Evolutionary conservation across 2,797 vertebrate genomes (phyloP).

Genomic region (Acestrorhynchus altus): DNA sequence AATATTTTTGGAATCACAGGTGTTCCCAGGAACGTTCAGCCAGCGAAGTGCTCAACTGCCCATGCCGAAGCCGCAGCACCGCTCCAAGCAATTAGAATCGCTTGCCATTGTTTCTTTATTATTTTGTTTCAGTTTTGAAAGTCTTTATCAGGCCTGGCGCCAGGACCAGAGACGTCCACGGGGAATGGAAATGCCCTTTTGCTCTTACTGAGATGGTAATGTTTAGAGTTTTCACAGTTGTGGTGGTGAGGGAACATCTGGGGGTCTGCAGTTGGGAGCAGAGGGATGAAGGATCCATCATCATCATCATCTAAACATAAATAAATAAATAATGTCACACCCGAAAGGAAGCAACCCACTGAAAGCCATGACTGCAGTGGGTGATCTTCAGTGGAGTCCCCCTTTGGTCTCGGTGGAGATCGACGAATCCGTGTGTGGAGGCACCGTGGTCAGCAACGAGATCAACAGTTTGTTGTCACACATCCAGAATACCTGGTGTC

Average conservation of each 20-base stretch:
- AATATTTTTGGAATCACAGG: conserved; percentile 70
- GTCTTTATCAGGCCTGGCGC: conserved; percentile 64
- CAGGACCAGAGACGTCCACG: conserved; percentile 30
- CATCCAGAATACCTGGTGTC: too few species aligned
- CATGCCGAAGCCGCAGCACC: conserved; percentile 54
- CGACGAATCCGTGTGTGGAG: too few species aligned
- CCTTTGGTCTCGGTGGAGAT: too few species aligned
- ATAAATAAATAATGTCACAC: too few species aligned
- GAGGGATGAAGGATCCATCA: too few species aligned
- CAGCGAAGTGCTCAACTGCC: conserved; percentile 41
- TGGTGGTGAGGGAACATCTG: conserved; percentile 16
- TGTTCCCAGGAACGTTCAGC: conserved; percentile 58
- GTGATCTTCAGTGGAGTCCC: too few species aligned
- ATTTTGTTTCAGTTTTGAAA: conserved; percentile 71
- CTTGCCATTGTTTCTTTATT: conserved; percentile 56
- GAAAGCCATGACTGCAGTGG: too few species aligned
- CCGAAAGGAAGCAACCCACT: too few species aligned
- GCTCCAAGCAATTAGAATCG: conserved; percentile 74
- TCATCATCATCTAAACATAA: too few species aligned
- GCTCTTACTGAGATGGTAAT: conserved; percentile 43
- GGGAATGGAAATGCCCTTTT: conserved; percentile 43
- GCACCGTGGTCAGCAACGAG: too few species aligned
- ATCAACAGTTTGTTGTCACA: too few species aligned
- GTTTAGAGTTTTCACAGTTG: conserved; percentile 23
- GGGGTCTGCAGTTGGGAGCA: neutral